Evolutionary conservation across 2,113 vertebrate species (phyloP).

Genomic region (Morone chrysops): DNA sequence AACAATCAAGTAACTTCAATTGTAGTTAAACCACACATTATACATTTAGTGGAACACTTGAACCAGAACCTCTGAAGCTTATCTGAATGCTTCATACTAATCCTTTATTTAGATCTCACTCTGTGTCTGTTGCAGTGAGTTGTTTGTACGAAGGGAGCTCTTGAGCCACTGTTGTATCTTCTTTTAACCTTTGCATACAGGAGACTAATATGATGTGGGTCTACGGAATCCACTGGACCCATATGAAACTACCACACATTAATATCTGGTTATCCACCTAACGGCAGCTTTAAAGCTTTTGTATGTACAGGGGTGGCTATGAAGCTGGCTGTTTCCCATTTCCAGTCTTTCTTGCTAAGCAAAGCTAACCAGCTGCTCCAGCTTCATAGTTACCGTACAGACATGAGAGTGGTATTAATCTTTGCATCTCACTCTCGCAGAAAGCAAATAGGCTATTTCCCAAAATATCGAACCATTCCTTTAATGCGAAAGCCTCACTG

Average conservation of each 20-base stretch:
- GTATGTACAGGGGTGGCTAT: not conserved
- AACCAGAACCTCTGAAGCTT: slow-evolving; percentile 7
- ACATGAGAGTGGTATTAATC: not conserved
- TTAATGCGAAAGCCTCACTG: not conserved
- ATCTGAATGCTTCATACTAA: not conserved
- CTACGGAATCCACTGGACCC: not conserved
- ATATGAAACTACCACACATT: not conserved
- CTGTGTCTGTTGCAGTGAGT: not conserved
- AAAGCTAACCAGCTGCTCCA: too few relatives aligned
- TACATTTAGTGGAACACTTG: slow-evolving; percentile 1
- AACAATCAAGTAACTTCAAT: not conserved
- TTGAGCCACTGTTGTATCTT: not conserved
- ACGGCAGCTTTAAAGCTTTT: not conserved
- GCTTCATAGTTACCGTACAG: not conserved
- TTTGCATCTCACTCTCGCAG: not conserved
- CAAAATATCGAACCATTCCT: not conserved
- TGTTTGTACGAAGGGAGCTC: not conserved
- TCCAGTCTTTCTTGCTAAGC: too few relatives aligned
- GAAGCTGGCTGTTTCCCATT: too few relatives aligned
- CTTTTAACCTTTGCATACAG: not conserved
- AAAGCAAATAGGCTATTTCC: not conserved
- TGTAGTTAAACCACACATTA: not conserved
- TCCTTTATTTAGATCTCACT: not conserved
- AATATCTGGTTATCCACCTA: not conserved
- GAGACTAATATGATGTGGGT: not conserved